These are phyloP conservation scores for Zaprionus kolodkinae DNA, from an alignment of 1,140 invertebrate species.

Conservation along the genomic window DNA sequence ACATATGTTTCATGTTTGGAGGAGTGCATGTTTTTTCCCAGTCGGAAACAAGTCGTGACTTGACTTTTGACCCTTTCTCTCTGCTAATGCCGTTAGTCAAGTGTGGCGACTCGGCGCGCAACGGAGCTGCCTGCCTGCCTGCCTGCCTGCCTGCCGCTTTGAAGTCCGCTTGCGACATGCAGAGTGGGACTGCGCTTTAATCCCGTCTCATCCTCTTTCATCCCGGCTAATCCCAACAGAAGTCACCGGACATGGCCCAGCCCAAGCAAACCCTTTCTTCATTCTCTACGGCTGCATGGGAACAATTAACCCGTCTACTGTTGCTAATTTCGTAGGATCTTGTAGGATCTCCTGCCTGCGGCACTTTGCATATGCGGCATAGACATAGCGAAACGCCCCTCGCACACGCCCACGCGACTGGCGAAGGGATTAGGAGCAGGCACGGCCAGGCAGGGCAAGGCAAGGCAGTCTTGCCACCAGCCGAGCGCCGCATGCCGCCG, in stretches of 20 bases:
- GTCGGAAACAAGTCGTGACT: background rate
- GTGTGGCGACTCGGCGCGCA: constrained; percentile 2
- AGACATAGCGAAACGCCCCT: constrained; percentile 61
- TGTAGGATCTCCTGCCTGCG: constrained; percentile 25
- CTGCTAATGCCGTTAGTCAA: constrained; percentile 18
- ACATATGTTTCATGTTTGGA: background rate
- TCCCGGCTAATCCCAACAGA: constrained; percentile 77
- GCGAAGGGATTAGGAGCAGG: constrained; percentile 52
- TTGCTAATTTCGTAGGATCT: constrained; percentile 78
- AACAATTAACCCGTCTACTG: constrained; percentile 80
- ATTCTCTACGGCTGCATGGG: constrained; percentile 19
- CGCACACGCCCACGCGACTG: constrained; percentile 56
- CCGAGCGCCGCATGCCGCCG: constrained; percentile 47
- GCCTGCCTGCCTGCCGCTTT: background rate
- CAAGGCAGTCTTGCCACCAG: constrained; percentile 36
- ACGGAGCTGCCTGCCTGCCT: background rate
- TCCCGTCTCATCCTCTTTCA: constrained; percentile 77
- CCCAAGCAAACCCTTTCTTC: constrained; percentile 51
- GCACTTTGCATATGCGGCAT: constrained; percentile 47
- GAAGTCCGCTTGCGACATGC: constrained; percentile 20
- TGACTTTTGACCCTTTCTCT: constrained; percentile 58
- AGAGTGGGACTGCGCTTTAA: constrained; percentile 36
- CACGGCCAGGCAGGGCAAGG: background rate
- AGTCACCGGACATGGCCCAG: constrained; percentile 60
- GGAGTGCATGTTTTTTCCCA: background rate